Evolutionary conservation across 2,888 invertebrate species (phyloP).

Genomic region (Drosophila testacea): DNA sequence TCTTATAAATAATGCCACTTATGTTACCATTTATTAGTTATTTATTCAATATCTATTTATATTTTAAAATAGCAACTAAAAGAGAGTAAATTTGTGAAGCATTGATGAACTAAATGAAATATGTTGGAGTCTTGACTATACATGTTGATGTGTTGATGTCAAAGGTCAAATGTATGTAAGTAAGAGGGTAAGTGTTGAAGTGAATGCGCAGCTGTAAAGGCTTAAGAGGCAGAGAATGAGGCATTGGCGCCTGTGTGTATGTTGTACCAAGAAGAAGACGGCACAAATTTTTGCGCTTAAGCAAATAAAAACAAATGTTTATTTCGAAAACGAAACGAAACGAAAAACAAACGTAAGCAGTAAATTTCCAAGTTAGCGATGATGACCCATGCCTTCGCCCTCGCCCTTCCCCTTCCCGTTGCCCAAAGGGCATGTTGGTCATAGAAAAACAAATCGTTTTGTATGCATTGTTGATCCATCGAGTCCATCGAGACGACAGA

Average conservation of each 20-base stretch:
- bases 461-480: constrained; percentile 35
- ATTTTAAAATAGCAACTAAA: too few relatives aligned
- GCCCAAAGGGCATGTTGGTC: constrained; percentile 62
- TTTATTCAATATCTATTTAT: too few relatives aligned
- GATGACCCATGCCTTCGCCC: background rate
- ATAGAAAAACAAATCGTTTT: constrained; percentile 70
- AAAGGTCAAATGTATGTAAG: background rate
- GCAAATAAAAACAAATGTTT: constrained; percentile 69
- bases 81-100: too few relatives aligned
- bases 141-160: background rate
- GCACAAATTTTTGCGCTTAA: constrained; percentile 62
- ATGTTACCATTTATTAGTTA: too few relatives aligned
- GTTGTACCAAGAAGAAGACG: constrained; percentile 55
- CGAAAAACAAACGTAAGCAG: constrained; percentile 59
- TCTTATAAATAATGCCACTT: too few relatives aligned
- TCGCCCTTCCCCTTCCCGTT: background rate
- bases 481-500: constrained; percentile 20
- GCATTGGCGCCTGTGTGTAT: constrained; percentile 10
- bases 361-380: constrained; percentile 34
- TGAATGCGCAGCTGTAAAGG: constrained; percentile 65
- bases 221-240: constrained; percentile 45
- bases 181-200: too few relatives aligned
- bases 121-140: background rate
- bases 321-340: constrained; percentile 42
- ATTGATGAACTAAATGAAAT: too few relatives aligned